A percentile compares a stretch with the other conserved stretches of the same genome.
Evolutionary conservation across 2,888 invertebrate species (phyloP).

Genomic region (Stenodema calcarata): DNA sequence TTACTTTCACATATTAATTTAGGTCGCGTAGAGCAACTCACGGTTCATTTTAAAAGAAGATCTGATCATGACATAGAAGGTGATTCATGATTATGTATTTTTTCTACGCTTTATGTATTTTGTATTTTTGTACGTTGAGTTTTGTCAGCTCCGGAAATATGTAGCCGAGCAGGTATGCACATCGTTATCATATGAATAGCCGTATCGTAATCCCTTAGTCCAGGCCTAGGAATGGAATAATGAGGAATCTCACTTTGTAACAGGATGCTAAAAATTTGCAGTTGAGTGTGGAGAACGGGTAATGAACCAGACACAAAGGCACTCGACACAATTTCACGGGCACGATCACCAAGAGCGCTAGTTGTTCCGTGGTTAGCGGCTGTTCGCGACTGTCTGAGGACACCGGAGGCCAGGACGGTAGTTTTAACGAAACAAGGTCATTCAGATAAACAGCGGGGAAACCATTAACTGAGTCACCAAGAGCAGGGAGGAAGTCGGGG

Average conservation of each 20-base stretch:
- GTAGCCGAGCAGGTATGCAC: no score
- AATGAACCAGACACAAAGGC: neutral
- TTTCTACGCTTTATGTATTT: no score
- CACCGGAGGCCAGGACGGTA: neutral
- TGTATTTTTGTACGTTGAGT: no score
- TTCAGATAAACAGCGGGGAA: conserved; percentile 11
- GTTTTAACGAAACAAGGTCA: conserved; percentile 38
- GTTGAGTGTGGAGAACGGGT: neutral
- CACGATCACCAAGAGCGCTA: conserved; percentile 4
- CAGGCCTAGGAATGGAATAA: neutral
- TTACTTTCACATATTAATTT: no score
- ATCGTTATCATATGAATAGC: no score
- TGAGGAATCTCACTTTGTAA: neutral
- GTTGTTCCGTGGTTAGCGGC: neutral
- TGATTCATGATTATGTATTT: no score
- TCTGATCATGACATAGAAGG: no score
- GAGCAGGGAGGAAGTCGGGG: neutral
- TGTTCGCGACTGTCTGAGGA: conserved; percentile 7
- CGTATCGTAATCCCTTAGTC: no score
- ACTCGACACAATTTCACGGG: conserved; percentile 28
- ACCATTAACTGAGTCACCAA: conserved; percentile 20
- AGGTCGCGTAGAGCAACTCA: no score
- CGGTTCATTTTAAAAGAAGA: no score
- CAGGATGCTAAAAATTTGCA: neutral
- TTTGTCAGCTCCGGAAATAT: no score